phyloP scores from a whole-genome alignment of 2,797 vertebrate genomes.

The Anguilla megastoma region DNA sequence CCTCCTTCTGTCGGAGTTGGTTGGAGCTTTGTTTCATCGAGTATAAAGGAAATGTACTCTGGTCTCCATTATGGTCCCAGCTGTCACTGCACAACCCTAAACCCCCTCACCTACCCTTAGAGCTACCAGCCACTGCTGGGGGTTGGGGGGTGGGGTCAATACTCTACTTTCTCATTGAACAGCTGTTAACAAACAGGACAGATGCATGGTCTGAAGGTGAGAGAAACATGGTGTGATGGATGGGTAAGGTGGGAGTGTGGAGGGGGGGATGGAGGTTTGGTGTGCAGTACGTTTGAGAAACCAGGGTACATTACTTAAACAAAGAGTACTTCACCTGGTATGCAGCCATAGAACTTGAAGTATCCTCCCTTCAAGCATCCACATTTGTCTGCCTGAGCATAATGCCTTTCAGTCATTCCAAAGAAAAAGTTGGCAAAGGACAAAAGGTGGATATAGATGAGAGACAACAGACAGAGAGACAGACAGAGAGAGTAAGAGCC shows the following conservation, averaged over 20 bases:
- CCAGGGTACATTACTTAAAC: not conserved
- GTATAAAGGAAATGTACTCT: not conserved
- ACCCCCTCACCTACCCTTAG: not conserved
- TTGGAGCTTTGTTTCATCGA: not conserved
- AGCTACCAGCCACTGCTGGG: not conserved
- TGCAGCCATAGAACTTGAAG: not conserved
- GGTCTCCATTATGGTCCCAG: slow-evolving; percentile 14
- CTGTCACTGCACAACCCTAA: not conserved
- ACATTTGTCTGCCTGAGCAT: not conserved
- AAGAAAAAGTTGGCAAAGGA: not conserved
- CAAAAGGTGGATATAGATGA: not conserved
- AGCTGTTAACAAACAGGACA: slow-evolving; percentile 24
- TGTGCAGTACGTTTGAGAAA: not conserved
- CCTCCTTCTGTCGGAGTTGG: not conserved
- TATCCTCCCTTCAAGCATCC: not conserved
- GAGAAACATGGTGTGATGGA: not conserved
- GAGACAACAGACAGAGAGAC: not conserved
- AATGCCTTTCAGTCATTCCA: not conserved
- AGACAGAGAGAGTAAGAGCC: not conserved
- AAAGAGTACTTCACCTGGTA: not conserved
- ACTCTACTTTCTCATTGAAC: slow-evolving; percentile 17
- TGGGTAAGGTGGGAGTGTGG: not conserved
- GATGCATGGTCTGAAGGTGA: not conserved
- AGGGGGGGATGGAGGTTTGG: not conserved
- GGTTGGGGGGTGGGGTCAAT: not conserved